A percentile compares a stretch with the other conserved stretches of the same genome.
These are phyloP conservation scores for Chrysolina americana DNA, from an alignment of 2,888 invertebrate genomes.

Conservation along the genomic window DNA sequence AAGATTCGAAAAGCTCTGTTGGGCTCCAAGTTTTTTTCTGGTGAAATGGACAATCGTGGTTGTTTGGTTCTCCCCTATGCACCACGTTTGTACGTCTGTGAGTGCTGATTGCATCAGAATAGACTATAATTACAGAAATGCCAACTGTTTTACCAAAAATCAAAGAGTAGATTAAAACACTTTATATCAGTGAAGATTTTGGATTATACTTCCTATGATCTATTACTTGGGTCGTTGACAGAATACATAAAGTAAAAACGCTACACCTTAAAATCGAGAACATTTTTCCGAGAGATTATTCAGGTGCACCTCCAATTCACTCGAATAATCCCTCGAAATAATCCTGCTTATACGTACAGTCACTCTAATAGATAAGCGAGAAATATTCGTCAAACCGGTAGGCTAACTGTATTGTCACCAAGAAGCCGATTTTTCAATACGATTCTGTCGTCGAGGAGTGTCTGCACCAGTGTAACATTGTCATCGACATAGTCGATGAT, in stretches of 20 bases:
- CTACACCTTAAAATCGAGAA: conserved; percentile 10
- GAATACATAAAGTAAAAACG: background rate
- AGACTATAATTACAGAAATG: no score
- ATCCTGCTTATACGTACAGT: conserved; percentile 11
- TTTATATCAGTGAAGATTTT: background rate
- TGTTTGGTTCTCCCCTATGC: no score
- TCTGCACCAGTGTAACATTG: conserved; percentile 6
- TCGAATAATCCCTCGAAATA: conserved; percentile 12
- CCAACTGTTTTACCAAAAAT: background rate
- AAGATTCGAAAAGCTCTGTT: no score
- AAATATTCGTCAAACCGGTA: conserved; percentile 2
- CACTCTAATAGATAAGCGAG: conserved; percentile 11
- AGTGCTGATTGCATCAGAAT: no score
- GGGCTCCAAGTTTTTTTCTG: no score
- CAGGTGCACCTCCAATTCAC: background rate
- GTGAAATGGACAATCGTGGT: no score
- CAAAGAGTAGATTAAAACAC: background rate
- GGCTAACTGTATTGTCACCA: conserved; percentile 12
- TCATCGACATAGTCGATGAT: background rate
- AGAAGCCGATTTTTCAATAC: conserved; percentile 6
- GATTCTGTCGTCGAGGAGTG: background rate
- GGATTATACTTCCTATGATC: background rate
- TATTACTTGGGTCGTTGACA: background rate
- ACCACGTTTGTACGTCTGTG: no score
- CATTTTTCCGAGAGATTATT: conserved; percentile 1